Evolutionary conservation across 2,888 invertebrate species (phyloP).

Genomic region (Rosalia funebris): DNA sequence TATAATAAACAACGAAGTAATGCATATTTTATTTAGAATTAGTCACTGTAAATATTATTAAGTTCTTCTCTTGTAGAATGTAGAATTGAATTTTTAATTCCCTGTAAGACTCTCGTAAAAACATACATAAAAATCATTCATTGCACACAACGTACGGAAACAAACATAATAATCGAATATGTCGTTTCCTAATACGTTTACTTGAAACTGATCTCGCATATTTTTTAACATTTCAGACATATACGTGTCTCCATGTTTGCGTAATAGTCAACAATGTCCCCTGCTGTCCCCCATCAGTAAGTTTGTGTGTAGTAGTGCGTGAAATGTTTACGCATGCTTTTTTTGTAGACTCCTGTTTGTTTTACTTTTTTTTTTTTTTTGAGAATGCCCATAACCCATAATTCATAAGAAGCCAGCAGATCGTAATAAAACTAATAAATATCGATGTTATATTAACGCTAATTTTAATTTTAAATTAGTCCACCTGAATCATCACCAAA

Average conservation of each 20-base stretch:
- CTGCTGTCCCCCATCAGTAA: constrained; percentile 85
- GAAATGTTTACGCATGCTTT: constrained; percentile 31
- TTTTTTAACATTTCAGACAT: constrained; percentile 74
- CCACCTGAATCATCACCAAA: background rate
- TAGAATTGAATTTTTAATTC: too few species aligned
- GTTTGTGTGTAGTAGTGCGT: constrained; percentile 57
- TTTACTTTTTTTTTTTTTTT: background rate
- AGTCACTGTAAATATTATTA: too few species aligned
- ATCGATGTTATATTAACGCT: constrained; percentile 2
- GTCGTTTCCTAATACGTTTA: too few species aligned
- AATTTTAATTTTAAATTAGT: constrained; percentile 6
- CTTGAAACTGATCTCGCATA: too few species aligned
- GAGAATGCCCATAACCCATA: too few species aligned
- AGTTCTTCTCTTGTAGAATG: too few species aligned
- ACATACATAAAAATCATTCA: too few species aligned
- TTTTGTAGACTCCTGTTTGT: constrained; percentile 16
- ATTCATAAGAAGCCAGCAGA: background rate
- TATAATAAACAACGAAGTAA: too few species aligned
- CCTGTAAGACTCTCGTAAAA: too few species aligned
- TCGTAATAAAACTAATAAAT: background rate
- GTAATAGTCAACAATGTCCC: constrained; percentile 84
- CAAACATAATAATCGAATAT: too few species aligned
- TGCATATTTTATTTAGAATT: too few species aligned
- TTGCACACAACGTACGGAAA: too few species aligned
- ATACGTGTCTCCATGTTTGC: constrained; percentile 91